Percentiles rank a stretch among this genome's conserved stretches.
Conservation (phyloP, 1,140 invertebrate genomes). For the Hyles vespertilio region DNA sequence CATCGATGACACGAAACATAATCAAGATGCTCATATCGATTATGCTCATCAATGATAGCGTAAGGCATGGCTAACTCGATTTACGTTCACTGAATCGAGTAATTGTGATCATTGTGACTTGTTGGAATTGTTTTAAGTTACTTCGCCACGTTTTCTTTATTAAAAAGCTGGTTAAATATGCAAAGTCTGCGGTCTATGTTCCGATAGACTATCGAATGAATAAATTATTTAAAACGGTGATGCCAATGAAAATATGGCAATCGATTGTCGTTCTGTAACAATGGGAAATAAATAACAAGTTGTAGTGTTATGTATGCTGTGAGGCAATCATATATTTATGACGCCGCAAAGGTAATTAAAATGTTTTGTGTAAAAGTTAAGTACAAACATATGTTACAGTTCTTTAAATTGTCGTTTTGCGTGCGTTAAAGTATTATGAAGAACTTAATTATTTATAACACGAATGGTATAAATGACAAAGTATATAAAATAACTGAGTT, state of each 20-base stretch:
- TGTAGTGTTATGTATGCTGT: too few species aligned
- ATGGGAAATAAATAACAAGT: neutral
- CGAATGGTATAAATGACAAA: too few species aligned
- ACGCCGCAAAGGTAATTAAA: too few species aligned
- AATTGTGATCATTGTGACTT: constrained; percentile 38
- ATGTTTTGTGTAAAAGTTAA: too few species aligned
- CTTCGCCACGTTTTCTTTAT: constrained; percentile 44
- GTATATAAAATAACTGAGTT: too few species aligned
- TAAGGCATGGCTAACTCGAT: constrained; percentile 44
- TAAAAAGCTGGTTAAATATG: constrained; percentile 58
- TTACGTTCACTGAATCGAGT: constrained; percentile 44
- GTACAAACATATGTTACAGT: too few species aligned
- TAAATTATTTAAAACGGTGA: constrained; percentile 46
- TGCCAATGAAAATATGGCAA: constrained; percentile 8
- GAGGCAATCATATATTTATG: too few species aligned
- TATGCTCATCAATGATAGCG: constrained; percentile 16
- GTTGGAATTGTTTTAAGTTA: constrained; percentile 36
- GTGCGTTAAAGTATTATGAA: too few species aligned
- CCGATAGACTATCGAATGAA: constrained; percentile 29
- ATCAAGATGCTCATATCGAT: too few species aligned
- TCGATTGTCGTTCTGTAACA: constrained; percentile 8
- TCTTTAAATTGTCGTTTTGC: too few species aligned
- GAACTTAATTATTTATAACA: too few species aligned
- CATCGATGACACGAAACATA: too few species aligned
- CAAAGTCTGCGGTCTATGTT: constrained; percentile 39